A percentile compares a stretch with the other conserved stretches of the same genome.
Conservation (phyloP, 2,113 vertebrate species). For the Gymnorhina tibicen region DNA sequence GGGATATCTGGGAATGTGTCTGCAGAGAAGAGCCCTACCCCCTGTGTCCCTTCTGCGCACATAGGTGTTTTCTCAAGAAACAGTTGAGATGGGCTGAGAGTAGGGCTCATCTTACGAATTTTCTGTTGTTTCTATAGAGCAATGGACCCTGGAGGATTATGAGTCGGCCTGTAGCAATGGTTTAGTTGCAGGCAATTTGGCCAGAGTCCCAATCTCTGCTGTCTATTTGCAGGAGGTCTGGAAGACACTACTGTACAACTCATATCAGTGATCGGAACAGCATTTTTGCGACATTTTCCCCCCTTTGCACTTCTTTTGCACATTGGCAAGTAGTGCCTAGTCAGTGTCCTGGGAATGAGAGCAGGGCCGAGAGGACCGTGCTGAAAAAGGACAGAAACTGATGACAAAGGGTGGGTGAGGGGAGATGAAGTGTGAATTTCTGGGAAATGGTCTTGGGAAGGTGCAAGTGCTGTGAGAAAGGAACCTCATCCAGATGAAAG, state of each 20-base stretch:
- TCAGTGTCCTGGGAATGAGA: background rate
- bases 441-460: background rate
- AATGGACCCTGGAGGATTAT: background rate
- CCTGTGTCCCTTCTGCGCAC: background rate
- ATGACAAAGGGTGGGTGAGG: background rate
- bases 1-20: background rate
- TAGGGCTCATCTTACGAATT: background rate
- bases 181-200: background rate
- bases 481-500: background rate
- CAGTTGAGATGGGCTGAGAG: background rate
- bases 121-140: background rate
- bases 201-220: background rate
- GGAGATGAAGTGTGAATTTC: background rate
- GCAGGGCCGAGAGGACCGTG: background rate
- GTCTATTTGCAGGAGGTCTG: background rate
- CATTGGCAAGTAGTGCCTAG: background rate
- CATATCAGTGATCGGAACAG: background rate
- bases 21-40: background rate
- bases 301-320: background rate
- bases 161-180: background rate
- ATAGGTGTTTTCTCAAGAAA: background rate
- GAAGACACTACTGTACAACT: background rate
- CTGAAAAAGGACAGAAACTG: background rate
- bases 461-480: background rate
- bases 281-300: background rate